Evolutionary conservation across 1,140 invertebrate species (phyloP).

Genomic region (Hydropsyche tenuis): DNA sequence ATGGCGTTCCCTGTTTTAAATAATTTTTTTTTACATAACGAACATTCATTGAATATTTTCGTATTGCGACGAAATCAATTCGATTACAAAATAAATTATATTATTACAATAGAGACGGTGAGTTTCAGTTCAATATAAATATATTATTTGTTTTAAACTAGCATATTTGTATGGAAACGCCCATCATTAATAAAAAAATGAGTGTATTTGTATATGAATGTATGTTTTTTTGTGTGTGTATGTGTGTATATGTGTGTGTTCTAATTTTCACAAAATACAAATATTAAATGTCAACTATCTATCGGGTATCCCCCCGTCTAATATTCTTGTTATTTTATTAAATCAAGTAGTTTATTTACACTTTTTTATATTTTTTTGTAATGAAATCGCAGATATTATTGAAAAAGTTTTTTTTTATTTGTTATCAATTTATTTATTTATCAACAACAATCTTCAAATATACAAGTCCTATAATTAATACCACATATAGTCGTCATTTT

Average conservation of each 20-base stretch:
- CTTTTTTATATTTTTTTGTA: constrained; percentile 23
- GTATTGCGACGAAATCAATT: constrained; percentile 11
- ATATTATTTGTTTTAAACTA: constrained; percentile 22
- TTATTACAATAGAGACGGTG: constrained; percentile 23
- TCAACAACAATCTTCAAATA: constrained; percentile 48
- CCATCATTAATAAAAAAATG: constrained; percentile 22
- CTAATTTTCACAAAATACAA: constrained; percentile 35
- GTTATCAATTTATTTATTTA: constrained; percentile 49
- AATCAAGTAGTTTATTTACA: constrained; percentile 26
- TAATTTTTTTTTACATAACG: not conserved
- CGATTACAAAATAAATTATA: constrained; percentile 19
- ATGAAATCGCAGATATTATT: constrained; percentile 38
- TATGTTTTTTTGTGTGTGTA: too few relatives aligned
- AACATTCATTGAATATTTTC: constrained; percentile 19
- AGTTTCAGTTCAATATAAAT: constrained; percentile 4
- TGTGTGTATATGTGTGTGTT: not conserved
- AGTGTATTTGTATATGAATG: too few relatives aligned
- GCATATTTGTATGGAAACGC: constrained; percentile 14
- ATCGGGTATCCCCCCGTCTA: constrained; percentile 41
- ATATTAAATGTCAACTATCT: constrained; percentile 35
- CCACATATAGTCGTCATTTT: constrained; percentile 49
- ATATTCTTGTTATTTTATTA: constrained; percentile 31
- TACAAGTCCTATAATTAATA: constrained; percentile 50
- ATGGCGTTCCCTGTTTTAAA: constrained; percentile 10
- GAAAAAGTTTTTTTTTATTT: constrained; percentile 8